Evolutionary conservation across 2,113 vertebrate species (phyloP), one percentile per base, ranked within the genome.

Genomic region (Caretta caretta): DNA sequence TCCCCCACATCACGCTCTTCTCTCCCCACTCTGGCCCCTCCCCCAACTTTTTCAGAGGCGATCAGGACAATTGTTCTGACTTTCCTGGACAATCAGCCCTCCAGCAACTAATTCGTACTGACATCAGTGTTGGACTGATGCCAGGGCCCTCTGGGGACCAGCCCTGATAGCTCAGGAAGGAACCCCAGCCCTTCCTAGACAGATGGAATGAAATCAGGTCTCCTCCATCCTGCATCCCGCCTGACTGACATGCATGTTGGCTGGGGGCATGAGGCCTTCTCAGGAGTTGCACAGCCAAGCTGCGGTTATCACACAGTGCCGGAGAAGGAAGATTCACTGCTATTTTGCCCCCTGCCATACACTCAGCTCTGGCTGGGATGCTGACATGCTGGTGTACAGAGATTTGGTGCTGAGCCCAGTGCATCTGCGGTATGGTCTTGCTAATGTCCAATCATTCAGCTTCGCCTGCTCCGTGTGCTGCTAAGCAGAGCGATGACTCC

Each of bases 211-310:
- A 42, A 42, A 42, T 42, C 42, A 42, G 29, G 17, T 54, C 27
- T 12, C 11, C 4, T 42, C 31, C 13, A 11, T 22, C 14, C 17
- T 0, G 1, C 49, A 6, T 46, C 49, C 13, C 24, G 35, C 17
- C 16, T n/a, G 65, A 16, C 65, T 72, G 35, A 16, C n/a, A 38
- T 19, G 65, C 65, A 72, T 4, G 8, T 20, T 4, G 19, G 35
- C 65, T 38, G 27, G 27, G 27, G 25, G 57, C 57, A 29, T 5
- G 57, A 72, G 65, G 65, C 65, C 2, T 50, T 13, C 25, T 50
- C 38, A 24, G 25, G 16, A 8, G 9, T n/a, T 72, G 35, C 16
- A 35, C 35, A 72, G 65, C 65, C 31, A 72, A n/a, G 35, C 35
- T 7, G 16, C 65, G 4, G 31, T n/a, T 38, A 20, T 38, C 17